Base-by-base conservation (phyloP, 2,888 invertebrate species). In the Octodonta nipae region DNA sequence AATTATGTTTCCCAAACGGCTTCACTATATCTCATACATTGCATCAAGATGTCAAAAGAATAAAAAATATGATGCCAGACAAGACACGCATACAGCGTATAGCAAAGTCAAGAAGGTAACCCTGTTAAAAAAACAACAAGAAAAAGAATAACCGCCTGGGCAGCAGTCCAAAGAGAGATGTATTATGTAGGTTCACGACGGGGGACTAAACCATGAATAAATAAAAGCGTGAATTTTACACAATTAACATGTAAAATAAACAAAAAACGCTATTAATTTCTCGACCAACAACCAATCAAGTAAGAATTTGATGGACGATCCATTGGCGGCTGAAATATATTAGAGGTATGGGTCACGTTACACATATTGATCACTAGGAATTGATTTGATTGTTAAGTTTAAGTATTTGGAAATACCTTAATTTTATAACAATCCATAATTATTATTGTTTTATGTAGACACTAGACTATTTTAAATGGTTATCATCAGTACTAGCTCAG, bases 141-240 rank as follows among this genome's bases (percentile, higher is more conserved):
- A 25, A 31, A 15, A 15, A 34, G 8, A 31, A 8, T 10, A 32
- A 32, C 26, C 42, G 49, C 51, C 52, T 44, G 49, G 45, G 45
- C 49, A 50, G n/a, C n/a, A 50, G 52, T 48, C 53, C 46, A 44
- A 52, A 50, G 52, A 56, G 54, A 56, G 55, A 58, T 56, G 57
- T 59, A 59, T 60, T 58, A 56, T 58, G 55, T 45, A 50, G 55
- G 46, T 44, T 42, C 56, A 39, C 60, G 34, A 42, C 58, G 51
- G 60, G 62, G 53, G 56, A 54, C 44, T 57, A 54, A 56, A 47
- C 59, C 59, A 62, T 62, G 62, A 61, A 62, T 62, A 62, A 61
- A 62, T 62, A 62, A 61, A 57, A 54, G 61, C 61, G 62, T 62
- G 62, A 62, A 61, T 60, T 62, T 62, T 61, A 62, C 61, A 62